A percentile compares a stretch with the other conserved stretches of the same genome.
phyloP scores from a whole-genome alignment of 53 echinoderm and acorn worm genomes.

The Hippasteria phrygiana region DNA sequence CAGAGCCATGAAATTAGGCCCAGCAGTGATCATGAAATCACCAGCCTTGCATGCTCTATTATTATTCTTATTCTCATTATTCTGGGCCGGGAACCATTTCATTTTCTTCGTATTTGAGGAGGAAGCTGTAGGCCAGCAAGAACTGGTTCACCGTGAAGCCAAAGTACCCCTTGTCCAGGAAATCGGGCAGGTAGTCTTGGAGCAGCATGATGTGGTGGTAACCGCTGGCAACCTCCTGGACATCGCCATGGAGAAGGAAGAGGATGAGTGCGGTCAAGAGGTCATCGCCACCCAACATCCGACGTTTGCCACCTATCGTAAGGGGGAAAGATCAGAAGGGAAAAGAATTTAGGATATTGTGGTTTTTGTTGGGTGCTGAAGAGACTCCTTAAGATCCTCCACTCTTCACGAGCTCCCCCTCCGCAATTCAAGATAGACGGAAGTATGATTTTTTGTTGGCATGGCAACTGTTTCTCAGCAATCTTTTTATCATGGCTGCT shows the following conservation, averaged over 20 bases:
- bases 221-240: slow-evolving; percentile 67
- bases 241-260: slow-evolving; percentile 85
- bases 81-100: too few relatives aligned
- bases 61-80: too few relatives aligned
- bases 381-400: neutral
- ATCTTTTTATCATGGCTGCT: too few relatives aligned
- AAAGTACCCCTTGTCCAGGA: slow-evolving; percentile 85
- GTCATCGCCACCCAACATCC: slow-evolving; percentile 87
- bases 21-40: too few relatives aligned
- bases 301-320: slow-evolving; percentile 81
- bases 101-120: slow-evolving; percentile 24
- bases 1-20: too few relatives aligned
- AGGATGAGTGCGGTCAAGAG: slow-evolving; percentile 83
- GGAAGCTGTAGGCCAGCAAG: slow-evolving; percentile 71
- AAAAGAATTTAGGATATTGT: neutral
- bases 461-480: too few relatives aligned
- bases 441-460: too few relatives aligned
- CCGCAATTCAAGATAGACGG: too few relatives aligned
- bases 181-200: slow-evolving; percentile 82
- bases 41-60: too few relatives aligned
- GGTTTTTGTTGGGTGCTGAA: neutral
- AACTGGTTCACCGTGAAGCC: slow-evolving; percentile 86
- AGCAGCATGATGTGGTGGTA: slow-evolving; percentile 81
- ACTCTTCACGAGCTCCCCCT: too few relatives aligned
- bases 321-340: neutral